phyloP scores from a whole-genome alignment of 2,888 invertebrate species.

The Eupithecia pulchellata region DNA sequence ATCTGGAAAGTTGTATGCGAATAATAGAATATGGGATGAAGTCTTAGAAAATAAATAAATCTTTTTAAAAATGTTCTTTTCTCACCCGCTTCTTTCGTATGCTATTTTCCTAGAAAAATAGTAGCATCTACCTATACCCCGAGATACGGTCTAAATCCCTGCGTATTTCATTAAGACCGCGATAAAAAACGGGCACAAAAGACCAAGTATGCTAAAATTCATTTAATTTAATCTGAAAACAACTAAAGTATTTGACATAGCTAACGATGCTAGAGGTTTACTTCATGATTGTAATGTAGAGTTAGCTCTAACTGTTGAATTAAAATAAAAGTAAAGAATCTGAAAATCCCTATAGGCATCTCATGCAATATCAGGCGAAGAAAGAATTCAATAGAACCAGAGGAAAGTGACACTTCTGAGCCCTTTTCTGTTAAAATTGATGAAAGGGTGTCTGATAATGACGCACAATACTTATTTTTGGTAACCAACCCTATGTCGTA shows the following conservation, averaged over 20 bases:
- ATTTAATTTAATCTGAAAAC: background rate
- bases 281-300: background rate
- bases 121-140: too few species aligned
- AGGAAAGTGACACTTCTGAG: conserved; percentile 81
- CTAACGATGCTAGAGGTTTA: background rate
- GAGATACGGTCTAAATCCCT: too few species aligned
- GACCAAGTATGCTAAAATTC: too few species aligned
- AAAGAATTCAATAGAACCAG: conserved; percentile 45
- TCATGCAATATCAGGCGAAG: conserved; percentile 48
- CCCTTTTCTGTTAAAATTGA: conserved; percentile 81
- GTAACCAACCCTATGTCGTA: conserved; percentile 70
- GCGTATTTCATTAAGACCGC: too few species aligned
- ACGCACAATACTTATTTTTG: conserved; percentile 80
- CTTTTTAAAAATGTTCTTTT: too few species aligned
- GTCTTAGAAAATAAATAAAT: too few species aligned
- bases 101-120: too few species aligned
- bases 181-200: too few species aligned
- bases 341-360: conserved; percentile 43
- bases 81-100: too few species aligned
- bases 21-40: too few species aligned
- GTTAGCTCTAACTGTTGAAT: background rate
- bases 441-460: conserved; percentile 80
- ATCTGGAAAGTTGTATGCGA: background rate
- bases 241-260: background rate
- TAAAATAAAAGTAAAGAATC: conserved; percentile 8